Base-by-base conservation (phyloP, 2,113 vertebrate genomes). In the Potamarius usumacintae region DNA sequence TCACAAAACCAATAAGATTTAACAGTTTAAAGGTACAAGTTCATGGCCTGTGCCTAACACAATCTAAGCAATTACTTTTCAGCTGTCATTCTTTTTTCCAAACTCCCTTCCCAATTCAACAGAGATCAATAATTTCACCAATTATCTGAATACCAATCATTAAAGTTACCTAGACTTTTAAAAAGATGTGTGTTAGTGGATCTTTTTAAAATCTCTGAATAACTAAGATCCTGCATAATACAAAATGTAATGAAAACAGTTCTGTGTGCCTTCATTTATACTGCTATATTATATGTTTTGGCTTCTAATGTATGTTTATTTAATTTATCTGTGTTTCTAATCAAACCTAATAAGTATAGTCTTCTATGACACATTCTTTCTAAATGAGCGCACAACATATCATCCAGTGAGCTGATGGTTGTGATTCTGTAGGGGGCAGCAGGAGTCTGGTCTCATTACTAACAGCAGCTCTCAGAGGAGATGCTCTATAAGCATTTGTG, bases 401-500 rank as follows among this genome's bases (percentile, higher is more conserved):
- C 10, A 77, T 52, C 48, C n/a, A 77, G 62, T 50, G 82, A 89
- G 62, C 55, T 83, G 30, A 22, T 83, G 25, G 72, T 53, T 27
- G 78, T 27, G 69, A 12, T 80, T 80, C 85, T 85, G 85, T 82
- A 89, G 82, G 88, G 88, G 88, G 88, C 85, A 87, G 85, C 65
- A 87, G 74, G 79, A 76, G 74, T 86, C 83, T 60, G 63, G 84
- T 81, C 63, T 81, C 62, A 20, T 81, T 34, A 77, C 27, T 77
- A 71, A 71, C 65, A 74, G 42, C 55, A 53, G 65, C 65, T 65
- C 84, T 65, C 50, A 10, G 22, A 76, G n/a, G 72, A 85, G 53
- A 63, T 86, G 62, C 58, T 50, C 20, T 34, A 83, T 55, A 69
- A 65, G 81, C 11, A 9, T 84, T 83, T 83, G 58, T 67, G 80